Evolutionary conservation across 2,797 vertebrate genomes (phyloP), one percentile per base, ranked within the genome.

Genomic region (Enteromius anoplus): DNA sequence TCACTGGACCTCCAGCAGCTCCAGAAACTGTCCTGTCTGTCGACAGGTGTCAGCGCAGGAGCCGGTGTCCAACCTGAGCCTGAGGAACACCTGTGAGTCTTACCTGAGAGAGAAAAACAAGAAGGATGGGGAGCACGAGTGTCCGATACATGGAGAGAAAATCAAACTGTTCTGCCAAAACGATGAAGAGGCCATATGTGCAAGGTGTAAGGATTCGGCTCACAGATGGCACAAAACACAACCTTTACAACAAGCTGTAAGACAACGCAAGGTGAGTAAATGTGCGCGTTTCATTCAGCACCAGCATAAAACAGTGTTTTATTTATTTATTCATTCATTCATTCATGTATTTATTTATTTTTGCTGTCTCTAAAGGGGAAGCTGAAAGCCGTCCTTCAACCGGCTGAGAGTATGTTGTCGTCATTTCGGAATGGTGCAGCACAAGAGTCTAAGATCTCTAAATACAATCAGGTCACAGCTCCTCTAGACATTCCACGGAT

Each of bases 1-100:
- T 0, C 91, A 88, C 73, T 94, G 94, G 93, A 88, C 90, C 2
- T 86, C 65, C 11, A 82, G 89, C 75, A 26, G 17, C 10, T 23
- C 70, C 9, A 60, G 76, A 42, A 66, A 49, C n/a, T 89, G 85
- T 37, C 82, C 87, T 0, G 6, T 86, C 11, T 89, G 87, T 55
- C 62, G 55, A 1, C 42, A 45, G 7, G 2, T 2, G 1, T 65
- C 78, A 2, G 51, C 7, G 0, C 47, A 47, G 34, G 34, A 51
- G 8, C 84, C 87, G 2, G 42, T 86, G 51, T 29, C n/a, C 55
- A 86, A 83, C 9, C 82, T 88, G 81, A n/a, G 23, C 32, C 58
- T 87, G 51, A 88, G 66, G 10, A 87, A 86, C 70, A 78, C 84
- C 47, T 84, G 78, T 1, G 83, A 86, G 73, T 37, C 83, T 12